phyloP scores from a whole-genome alignment of 2,113 vertebrate genomes.

The Gymnogyps californianus region DNA sequence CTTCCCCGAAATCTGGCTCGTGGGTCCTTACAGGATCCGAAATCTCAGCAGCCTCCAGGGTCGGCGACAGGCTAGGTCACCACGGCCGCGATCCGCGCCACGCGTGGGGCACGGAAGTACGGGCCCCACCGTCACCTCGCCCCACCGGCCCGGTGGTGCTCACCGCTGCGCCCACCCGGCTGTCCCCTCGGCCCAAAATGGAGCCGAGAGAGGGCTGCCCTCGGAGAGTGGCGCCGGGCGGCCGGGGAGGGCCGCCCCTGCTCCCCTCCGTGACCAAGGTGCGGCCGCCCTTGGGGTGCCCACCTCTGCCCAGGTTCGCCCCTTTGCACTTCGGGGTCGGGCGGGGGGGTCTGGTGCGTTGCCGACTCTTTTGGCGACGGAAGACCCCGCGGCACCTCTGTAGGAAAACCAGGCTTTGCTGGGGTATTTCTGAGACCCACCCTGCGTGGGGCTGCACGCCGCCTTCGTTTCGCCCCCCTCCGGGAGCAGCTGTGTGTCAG shows the following conservation, averaged over 20 bases:
- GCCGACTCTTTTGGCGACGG: background rate
- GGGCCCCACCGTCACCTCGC: too few species aligned
- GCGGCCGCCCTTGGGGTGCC: background rate
- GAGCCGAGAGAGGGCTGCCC: background rate
- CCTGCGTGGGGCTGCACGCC: too few species aligned
- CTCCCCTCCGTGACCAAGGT: background rate
- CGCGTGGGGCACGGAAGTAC: background rate
- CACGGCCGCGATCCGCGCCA: background rate
- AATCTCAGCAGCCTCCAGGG: background rate
- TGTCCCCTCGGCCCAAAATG: too few species aligned
- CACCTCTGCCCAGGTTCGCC: background rate
- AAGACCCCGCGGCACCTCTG: too few species aligned
- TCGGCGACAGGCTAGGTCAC: too few species aligned
- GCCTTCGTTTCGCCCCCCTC: background rate
- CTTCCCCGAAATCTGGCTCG: background rate
- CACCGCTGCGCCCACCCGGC: background rate
- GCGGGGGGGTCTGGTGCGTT: background rate
- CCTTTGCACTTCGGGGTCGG: background rate
- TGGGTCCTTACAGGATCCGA: too few species aligned
- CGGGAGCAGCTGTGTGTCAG: background rate
- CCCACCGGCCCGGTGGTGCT: background rate
- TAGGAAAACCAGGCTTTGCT: background rate
- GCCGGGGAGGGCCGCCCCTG: background rate
- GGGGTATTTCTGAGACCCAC: background rate
- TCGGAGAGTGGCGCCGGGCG: background rate